Evolutionary conservation across 2,113 vertebrate species (phyloP).

Genomic region (Chaenocephalus aceratus): DNA sequence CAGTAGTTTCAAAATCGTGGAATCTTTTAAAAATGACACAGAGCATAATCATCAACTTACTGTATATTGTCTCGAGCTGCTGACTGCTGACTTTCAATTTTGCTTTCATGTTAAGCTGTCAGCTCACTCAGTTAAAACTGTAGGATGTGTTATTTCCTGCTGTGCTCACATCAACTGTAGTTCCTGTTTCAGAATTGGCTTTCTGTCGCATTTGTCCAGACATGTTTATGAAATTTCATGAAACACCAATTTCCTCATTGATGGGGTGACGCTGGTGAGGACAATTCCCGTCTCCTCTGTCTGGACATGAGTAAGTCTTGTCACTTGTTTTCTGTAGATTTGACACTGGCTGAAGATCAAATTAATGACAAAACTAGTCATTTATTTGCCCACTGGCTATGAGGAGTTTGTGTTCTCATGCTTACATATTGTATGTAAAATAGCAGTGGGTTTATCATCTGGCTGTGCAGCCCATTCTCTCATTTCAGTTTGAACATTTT

Average conservation of each 20-base stretch:
- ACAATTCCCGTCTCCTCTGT: slow-evolving; percentile 1
- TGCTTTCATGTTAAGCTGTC: slow-evolving; percentile 22
- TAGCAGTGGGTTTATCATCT: too few species aligned
- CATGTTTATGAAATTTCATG: slow-evolving; percentile 43
- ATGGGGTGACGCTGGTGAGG: background rate
- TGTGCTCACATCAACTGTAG: slow-evolving; percentile 31
- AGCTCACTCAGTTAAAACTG: slow-evolving; percentile 11
- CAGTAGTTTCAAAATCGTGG: background rate
- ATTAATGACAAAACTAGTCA: background rate
- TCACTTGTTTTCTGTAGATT: background rate
- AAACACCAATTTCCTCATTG: slow-evolving; percentile 34
- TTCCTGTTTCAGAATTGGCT: slow-evolving; percentile 70
- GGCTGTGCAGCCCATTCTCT: background rate
- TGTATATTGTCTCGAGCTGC: background rate
- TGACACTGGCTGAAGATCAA: background rate
- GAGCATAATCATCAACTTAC: background rate
- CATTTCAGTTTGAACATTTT: slow-evolving; percentile 19
- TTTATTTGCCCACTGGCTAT: background rate
- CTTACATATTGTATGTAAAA: too few species aligned
- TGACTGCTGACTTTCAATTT: slow-evolving; percentile 10
- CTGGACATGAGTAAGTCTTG: slow-evolving; percentile 5
- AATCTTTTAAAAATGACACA: background rate
- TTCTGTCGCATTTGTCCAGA: slow-evolving; percentile 52
- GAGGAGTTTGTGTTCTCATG: background rate
- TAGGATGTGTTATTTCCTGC: slow-evolving; percentile 72